Percentiles rank a stretch among this genome's conserved stretches.
Conservation (phyloP, 2,888 invertebrate genomes). For the Eurytoma californica region DNA sequence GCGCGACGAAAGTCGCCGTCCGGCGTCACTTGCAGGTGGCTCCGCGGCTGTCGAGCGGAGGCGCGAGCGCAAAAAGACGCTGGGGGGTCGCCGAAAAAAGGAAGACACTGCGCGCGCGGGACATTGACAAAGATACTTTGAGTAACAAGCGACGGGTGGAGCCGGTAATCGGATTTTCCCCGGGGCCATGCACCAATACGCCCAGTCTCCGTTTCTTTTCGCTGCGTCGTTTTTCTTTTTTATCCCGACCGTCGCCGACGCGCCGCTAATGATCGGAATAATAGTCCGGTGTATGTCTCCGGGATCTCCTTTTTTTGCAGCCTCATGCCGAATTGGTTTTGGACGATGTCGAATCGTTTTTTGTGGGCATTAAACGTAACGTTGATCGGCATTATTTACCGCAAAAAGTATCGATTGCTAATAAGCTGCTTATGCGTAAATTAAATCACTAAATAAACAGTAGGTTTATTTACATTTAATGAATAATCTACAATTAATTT, state of each 20-base stretch:
- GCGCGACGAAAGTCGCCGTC: not conserved
- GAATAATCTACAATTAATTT: too few relatives aligned
- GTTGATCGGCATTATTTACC: too few relatives aligned
- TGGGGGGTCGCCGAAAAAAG: not conserved
- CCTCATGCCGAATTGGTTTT: too few relatives aligned
- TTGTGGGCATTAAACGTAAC: too few relatives aligned
- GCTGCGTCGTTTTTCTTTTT: not conserved
- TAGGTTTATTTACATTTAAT: too few relatives aligned
- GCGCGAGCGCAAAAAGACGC: not conserved
- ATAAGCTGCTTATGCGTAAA: too few relatives aligned
- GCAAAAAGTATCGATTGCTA: too few relatives aligned
- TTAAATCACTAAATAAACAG: too few relatives aligned
- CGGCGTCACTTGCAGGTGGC: slow-evolving; percentile 39
- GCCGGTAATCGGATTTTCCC: slow-evolving; percentile 46
- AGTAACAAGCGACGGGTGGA: slow-evolving; percentile 47
- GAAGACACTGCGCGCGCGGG: not conserved
- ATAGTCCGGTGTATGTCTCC: not conserved
- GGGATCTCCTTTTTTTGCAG: not conserved
- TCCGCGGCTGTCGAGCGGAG: slow-evolving; percentile 10
- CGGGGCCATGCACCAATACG: slow-evolving; percentile 11
- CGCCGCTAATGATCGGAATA: slow-evolving; percentile 23
- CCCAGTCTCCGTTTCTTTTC: slow-evolving; percentile 24
- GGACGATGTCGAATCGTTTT: too few relatives aligned
- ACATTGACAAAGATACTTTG: slow-evolving; percentile 50
- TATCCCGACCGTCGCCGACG: not conserved